phyloP scores from a whole-genome alignment of 1,140 invertebrate species.

The Planococcus citri region DNA sequence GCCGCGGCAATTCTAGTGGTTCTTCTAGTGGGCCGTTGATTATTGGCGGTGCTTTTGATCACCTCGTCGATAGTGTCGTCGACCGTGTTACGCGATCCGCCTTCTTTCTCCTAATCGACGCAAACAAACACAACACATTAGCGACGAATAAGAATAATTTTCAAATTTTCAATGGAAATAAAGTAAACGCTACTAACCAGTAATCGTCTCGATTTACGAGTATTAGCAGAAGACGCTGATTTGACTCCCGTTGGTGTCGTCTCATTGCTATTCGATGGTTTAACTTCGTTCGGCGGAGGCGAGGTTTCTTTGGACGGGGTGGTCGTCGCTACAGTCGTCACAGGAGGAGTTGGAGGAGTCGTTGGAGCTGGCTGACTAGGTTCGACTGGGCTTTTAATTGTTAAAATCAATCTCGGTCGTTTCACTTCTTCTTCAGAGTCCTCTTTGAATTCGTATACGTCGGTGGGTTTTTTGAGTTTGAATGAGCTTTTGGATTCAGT shows the following conservation, averaged over 20 bases:
- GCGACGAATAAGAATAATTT: no score
- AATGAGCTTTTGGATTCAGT: constrained; percentile 31
- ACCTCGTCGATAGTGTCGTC: constrained; percentile 81
- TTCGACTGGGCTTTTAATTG: constrained; percentile 55
- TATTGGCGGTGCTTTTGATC: constrained; percentile 9
- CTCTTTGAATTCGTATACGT: constrained; percentile 72
- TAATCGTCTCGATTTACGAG: constrained; percentile 51
- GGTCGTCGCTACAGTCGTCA: background rate
- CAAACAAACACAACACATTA: constrained; percentile 21
- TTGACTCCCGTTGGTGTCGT: background rate
- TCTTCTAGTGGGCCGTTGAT: constrained; percentile 16
- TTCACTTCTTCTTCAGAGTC: constrained; percentile 58
- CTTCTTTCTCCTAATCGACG: constrained; percentile 55
- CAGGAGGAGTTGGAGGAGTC: constrained; percentile 31
- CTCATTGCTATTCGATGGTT: background rate
- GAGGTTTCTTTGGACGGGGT: background rate
- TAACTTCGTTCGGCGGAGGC: background rate
- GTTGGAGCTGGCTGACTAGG: constrained; percentile 28
- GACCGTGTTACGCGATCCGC: constrained; percentile 54
- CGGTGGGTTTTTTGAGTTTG: constrained; percentile 34
- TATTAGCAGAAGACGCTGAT: background rate
- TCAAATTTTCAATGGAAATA: no score
- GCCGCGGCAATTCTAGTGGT: background rate
- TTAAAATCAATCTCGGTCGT: constrained; percentile 55
- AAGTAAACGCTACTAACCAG: constrained; percentile 35